Base-by-base conservation (phyloP, 2,113 vertebrate genomes). In the Anoura caudifer region DNA sequence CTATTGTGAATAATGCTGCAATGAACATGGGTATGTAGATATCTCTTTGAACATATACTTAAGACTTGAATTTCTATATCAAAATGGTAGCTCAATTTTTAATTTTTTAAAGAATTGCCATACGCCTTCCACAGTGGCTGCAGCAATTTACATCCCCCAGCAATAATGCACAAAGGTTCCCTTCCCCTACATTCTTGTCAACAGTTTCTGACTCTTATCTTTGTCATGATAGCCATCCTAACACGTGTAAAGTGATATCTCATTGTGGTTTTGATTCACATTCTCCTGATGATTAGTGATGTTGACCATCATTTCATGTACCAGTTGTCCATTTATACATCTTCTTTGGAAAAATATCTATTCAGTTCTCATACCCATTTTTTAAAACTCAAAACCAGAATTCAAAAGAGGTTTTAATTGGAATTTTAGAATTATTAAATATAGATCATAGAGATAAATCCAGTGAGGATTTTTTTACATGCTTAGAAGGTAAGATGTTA, bases 371-470 rank as follows among this genome's bases (percentile, higher is more conserved):
- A 38, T 31, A 12, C 52, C 38, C 19, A 70, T 70, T 80, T 80
- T 43, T n/a, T 50, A 79, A 87, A 59, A 41, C 16, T 63, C 79
- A 43, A 83, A 72, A 76, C 33, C 19, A 80, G 75, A 70, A 28
- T 36, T 73, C 19, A 72, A 65, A 84, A 59, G 65, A 90, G 41
- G 2, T 52, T 59, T 56, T 77, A 56, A 14, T 88, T 88, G 56
- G 2, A 8, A 41, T 87, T 96, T 95, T 82, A 92, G 52, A 92
- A 43, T 93, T 63, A 87, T 43, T 70, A 45, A 75, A 82, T 79
- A 87, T 45, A 61, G 26, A 76, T 20, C 86, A 70, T 5, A 82
- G 15, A 93, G 56, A 65, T 83, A 54, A 91, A 43, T 45, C 47
- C 33, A 91, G 36, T 63, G 26, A 77, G 4, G 17, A 28, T 61